A percentile compares a stretch with the other conserved stretches of the same genome.
Evolutionary conservation across 2,113 vertebrate genomes (phyloP).

Genomic region (Cyprinus carpio): DNA sequence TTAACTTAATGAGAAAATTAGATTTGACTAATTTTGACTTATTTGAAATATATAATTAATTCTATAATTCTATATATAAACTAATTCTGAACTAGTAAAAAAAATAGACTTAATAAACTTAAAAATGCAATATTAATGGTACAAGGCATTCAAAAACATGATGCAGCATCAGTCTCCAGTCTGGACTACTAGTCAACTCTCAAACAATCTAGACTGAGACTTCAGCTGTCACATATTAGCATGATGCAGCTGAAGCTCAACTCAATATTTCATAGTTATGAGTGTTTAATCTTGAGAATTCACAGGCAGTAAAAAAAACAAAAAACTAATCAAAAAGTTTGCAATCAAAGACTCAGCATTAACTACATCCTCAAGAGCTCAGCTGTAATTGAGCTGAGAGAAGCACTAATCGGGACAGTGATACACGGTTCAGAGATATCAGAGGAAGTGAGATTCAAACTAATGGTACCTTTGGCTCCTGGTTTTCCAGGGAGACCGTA

Average conservation of each 20-base stretch:
- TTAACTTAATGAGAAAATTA: too few relatives aligned
- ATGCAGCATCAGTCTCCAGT: too few relatives aligned
- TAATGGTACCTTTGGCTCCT: constrained; percentile 73
- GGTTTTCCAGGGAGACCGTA: constrained; percentile 75
- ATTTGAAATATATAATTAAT: too few relatives aligned
- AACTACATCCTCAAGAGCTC: background rate
- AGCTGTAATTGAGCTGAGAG: background rate
- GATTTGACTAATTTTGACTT: too few relatives aligned
- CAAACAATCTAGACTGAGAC: background rate
- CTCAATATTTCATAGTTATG: background rate
- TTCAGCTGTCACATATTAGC: background rate
- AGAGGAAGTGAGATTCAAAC: background rate
- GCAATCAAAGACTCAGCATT: background rate
- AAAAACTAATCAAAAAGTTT: background rate
- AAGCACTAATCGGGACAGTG: background rate
- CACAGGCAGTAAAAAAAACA: background rate
- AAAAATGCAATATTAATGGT: background rate
- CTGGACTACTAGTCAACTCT: too few relatives aligned
- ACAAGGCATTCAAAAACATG: background rate
- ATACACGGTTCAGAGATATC: background rate
- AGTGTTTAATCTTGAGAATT: background rate
- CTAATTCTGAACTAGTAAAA: too few relatives aligned
- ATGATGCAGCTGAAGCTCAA: background rate
- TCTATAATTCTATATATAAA: too few relatives aligned
- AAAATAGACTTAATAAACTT: too few relatives aligned